Conservation (phyloP, 2,113 vertebrate species). For the Illadopsis cleaveri region DNA sequence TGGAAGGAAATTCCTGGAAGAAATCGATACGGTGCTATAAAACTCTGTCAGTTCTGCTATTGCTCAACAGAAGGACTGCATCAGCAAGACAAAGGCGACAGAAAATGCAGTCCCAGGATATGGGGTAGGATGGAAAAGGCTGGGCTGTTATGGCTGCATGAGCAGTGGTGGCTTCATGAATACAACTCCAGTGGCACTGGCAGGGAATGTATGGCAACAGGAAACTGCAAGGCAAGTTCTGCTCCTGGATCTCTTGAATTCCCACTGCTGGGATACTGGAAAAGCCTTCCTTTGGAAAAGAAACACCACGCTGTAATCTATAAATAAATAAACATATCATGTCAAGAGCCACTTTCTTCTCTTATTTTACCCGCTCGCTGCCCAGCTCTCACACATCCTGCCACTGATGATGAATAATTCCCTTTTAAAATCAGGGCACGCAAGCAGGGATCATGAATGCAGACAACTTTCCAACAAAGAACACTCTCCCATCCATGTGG, state of each 20-base stretch:
- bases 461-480: not conserved
- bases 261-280: not conserved
- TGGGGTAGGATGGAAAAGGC: not conserved
- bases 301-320: not conserved
- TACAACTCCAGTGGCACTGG: not conserved
- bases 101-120: not conserved
- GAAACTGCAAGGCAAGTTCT: not conserved
- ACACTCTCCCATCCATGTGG: not conserved
- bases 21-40: not conserved
- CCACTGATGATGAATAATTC: not conserved
- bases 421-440: not conserved
- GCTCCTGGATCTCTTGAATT: not conserved
- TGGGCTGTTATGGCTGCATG: rapidly evolving
- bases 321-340: not conserved
- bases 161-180: not conserved
- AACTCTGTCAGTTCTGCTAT: slow-evolving; percentile 4
- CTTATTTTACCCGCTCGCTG: not conserved
- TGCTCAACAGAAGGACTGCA: not conserved
- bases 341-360: not conserved
- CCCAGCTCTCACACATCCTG: not conserved
- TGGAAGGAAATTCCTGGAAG: slow-evolving; percentile 48
- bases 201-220: not conserved
- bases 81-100: not conserved
- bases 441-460: not conserved
- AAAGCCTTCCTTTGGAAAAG: not conserved